phyloP scores from a whole-genome alignment of 2,113 vertebrate genomes.

The Gnathonemus echidnorhynchus region DNA sequence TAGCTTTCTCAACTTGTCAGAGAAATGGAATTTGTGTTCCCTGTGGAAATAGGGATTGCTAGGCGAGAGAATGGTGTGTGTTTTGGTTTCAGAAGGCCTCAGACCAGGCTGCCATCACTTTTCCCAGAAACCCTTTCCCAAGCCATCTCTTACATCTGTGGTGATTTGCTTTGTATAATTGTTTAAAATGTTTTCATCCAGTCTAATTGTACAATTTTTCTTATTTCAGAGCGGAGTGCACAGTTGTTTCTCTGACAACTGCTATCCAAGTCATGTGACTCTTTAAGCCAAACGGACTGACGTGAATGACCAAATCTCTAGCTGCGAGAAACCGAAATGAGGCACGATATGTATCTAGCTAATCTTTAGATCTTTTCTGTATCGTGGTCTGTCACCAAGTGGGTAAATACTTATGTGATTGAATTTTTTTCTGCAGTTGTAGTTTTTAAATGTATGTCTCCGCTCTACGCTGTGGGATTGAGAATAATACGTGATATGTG shows the following conservation, averaged over 20 bases:
- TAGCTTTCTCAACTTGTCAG: neutral
- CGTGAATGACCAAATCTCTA: neutral
- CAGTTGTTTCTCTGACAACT: conserved; percentile 67
- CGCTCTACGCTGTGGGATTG: neutral
- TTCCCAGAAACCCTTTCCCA: neutral
- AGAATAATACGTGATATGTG: neutral
- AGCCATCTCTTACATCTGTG: neutral
- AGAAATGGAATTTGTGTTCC: neutral
- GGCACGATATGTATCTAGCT: neutral
- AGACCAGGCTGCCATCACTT: neutral
- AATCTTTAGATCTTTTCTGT: neutral
- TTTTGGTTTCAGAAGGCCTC: neutral
- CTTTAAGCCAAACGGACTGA: neutral
- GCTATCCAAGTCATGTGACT: conserved; percentile 69
- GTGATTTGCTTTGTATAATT: neutral
- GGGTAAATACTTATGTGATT: neutral
- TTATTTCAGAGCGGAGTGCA: conserved; percentile 68
- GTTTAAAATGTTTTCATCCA: neutral
- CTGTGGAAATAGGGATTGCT: neutral
- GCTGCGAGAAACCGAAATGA: neutral
- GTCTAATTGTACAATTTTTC: conserved; percentile 42
- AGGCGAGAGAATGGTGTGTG: neutral
- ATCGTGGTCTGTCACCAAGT: neutral
- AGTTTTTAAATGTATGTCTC: neutral
- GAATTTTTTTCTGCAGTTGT: neutral